Evolutionary conservation across 1,140 invertebrate genomes (phyloP).

Genomic region (Drosophila fuyamai): DNA sequence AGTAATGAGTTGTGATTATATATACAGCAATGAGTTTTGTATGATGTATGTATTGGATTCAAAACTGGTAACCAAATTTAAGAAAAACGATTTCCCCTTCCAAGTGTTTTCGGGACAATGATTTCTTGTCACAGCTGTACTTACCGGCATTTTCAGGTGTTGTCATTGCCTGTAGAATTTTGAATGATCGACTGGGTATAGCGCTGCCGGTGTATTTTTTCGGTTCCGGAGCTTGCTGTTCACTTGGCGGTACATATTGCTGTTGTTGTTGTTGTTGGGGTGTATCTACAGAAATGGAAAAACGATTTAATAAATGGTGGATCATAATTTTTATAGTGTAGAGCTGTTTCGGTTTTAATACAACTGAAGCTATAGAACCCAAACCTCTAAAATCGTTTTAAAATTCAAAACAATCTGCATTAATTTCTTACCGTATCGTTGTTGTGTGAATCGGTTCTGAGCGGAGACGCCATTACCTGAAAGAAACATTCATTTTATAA

Average conservation of each 20-base stretch:
- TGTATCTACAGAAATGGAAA: constrained; percentile 76
- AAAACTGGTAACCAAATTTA: constrained; percentile 20
- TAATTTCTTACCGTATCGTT: constrained; percentile 58
- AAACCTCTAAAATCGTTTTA: no score
- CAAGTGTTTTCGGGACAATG: background rate
- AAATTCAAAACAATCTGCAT: background rate
- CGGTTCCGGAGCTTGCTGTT: constrained; percentile 89
- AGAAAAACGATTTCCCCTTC: constrained; percentile 19
- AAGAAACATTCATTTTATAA: constrained; percentile 34
- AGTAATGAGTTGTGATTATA: constrained; percentile 45
- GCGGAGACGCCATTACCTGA: constrained; percentile 66
- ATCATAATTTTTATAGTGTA: no score
- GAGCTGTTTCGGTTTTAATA: no score
- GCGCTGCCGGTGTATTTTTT: constrained; percentile 92
- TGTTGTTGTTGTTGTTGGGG: constrained; percentile 82
- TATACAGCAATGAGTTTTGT: constrained; percentile 51
- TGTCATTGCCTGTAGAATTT: constrained; percentile 93
- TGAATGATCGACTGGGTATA: constrained; percentile 94
- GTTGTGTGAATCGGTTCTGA: constrained; percentile 69
- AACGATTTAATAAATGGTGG: background rate
- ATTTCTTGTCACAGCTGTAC: constrained; percentile 28
- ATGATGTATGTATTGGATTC: constrained; percentile 21
- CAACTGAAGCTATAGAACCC: no score
- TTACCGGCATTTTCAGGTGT: constrained; percentile 86
- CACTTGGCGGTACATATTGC: constrained; percentile 88